Conservation (phyloP, 2,797 vertebrate species). For the Lates japonicus region DNA sequence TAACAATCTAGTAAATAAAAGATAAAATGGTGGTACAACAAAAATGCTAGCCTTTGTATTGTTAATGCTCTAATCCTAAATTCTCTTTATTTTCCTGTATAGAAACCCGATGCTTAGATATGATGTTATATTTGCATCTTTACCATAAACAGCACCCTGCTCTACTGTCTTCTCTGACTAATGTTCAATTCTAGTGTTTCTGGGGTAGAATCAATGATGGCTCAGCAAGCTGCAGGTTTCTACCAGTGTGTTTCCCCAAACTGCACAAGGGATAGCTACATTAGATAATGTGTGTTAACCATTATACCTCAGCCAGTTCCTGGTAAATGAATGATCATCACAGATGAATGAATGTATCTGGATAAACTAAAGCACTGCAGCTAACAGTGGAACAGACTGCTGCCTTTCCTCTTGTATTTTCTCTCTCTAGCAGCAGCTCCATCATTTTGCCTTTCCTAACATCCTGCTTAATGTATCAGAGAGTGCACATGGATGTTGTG, state of each 20-base stretch:
- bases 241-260: not conserved
- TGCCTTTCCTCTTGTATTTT: not conserved
- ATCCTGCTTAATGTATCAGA: slow-evolving; percentile 10
- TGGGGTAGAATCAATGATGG: not conserved
- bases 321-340: slow-evolving; percentile 26
- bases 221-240: not conserved
- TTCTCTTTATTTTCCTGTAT: not conserved
- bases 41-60: not conserved
- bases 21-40: not conserved
- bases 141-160: not conserved
- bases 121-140: not conserved
- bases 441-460: not conserved
- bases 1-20: not conserved
- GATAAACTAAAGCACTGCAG: slow-evolving; percentile 21
- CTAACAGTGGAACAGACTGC: not conserved
- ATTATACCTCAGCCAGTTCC: slow-evolving; percentile 4
- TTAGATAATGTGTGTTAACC: slow-evolving; percentile 1
- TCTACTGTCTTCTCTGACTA: not conserved
- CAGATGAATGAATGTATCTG: slow-evolving; percentile 12
- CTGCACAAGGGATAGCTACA: not conserved
- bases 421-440: not conserved
- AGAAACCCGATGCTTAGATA: too few species aligned
- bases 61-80: not conserved
- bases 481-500: slow-evolving; percentile 5
- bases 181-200: not conserved